Evolutionary conservation across 2,113 vertebrate genomes (phyloP).

Genomic region (Cercocebus atys): DNA sequence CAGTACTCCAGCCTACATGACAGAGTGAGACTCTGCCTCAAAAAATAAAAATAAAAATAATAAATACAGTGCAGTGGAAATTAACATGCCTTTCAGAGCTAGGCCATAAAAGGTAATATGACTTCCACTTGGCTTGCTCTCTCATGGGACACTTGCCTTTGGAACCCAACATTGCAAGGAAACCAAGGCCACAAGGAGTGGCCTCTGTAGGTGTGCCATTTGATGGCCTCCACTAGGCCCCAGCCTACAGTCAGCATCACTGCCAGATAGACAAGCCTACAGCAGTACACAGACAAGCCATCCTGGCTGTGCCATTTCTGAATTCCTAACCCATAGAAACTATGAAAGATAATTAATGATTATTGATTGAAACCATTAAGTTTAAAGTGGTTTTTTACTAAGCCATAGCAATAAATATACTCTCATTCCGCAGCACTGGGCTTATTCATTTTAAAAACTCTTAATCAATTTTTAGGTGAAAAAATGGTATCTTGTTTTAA

Average conservation of each 20-base stretch:
- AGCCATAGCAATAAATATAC: neutral
- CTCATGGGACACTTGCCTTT: neutral
- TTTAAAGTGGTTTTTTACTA: neutral
- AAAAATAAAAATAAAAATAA: no score
- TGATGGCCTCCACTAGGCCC: neutral
- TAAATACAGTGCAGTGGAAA: neutral
- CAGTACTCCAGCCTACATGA: no score
- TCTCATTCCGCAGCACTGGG: neutral
- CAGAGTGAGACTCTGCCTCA: no score
- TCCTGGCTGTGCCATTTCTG: neutral
- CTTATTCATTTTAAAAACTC: neutral
- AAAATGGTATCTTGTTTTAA: neutral
- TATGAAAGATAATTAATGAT: neutral
- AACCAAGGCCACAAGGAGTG: neutral
- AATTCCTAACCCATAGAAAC: neutral
- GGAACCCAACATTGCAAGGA: neutral
- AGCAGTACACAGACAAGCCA: neutral
- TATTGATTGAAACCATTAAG: neutral
- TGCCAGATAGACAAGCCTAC: neutral
- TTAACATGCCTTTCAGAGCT: neutral
- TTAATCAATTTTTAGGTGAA: neutral
- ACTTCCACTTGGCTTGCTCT: neutral
- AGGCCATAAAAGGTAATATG: neutral
- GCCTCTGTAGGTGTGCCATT: neutral
- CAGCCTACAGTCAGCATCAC: neutral